Percentiles rank a stretch among this genome's conserved stretches.
phyloP scores from a whole-genome alignment of 2,888 invertebrate genomes.

The Tinea trinotella region DNA sequence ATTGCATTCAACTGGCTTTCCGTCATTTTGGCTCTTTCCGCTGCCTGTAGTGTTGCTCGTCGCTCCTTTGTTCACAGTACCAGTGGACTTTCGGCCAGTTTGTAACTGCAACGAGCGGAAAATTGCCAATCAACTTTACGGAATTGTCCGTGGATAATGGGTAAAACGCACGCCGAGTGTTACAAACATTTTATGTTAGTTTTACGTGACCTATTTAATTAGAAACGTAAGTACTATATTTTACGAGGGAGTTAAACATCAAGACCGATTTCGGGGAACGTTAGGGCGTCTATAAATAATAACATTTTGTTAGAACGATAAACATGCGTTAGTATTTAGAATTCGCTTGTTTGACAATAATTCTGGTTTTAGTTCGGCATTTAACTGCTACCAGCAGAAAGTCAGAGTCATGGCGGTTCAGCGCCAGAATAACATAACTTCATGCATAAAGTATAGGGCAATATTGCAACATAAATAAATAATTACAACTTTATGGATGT shows the following conservation, averaged over 20 bases:
- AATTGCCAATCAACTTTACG: conserved; percentile 11
- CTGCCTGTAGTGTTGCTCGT: conserved; percentile 31
- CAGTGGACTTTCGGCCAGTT: conserved; percentile 31
- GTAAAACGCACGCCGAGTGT: not conserved
- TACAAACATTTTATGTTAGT: not conserved
- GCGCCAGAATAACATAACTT: too few relatives aligned
- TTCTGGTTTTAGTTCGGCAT: not conserved
- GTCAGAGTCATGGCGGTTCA: too few relatives aligned
- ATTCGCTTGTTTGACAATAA: not conserved
- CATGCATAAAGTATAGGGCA: too few relatives aligned
- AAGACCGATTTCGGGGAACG: too few relatives aligned
- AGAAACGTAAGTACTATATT: too few relatives aligned
- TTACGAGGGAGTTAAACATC: too few relatives aligned
- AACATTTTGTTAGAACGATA: not conserved
- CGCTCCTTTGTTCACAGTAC: conserved; percentile 31
- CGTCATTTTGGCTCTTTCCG: conserved; percentile 68
- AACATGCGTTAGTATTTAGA: not conserved
- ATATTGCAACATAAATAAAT: too few relatives aligned
- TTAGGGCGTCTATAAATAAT: too few relatives aligned
- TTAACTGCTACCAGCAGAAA: conserved; percentile 2
- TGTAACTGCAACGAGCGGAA: conserved; percentile 18
- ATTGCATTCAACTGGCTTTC: conserved; percentile 94
- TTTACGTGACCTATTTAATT: not conserved
- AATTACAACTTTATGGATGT: too few relatives aligned
- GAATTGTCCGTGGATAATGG: conserved; percentile 2